Base-by-base conservation (phyloP, 1,140 invertebrate genomes). In the Listronotus oregonensis region DNA sequence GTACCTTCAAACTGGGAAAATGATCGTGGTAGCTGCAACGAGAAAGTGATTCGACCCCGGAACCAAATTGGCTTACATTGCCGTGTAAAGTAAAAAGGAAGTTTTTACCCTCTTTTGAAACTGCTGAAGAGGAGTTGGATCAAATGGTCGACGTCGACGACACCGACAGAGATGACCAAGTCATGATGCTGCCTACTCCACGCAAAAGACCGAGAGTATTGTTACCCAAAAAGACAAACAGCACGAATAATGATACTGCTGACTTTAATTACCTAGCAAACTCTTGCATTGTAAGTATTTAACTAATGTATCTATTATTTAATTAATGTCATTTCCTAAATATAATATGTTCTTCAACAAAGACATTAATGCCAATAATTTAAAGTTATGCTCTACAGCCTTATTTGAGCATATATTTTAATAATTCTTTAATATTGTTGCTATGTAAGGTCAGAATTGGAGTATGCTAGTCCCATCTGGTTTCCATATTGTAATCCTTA, bases 11-110 rank as follows among this genome's bases (percentile, higher is more conserved):
- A 27, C 21, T 27, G 21, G 21, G 21, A 55, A 55, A 34, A 39
- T 17, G 52, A 39, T 39, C 15, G 37, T 15, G 52, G 39, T 39
- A 55, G 31, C 7, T 55, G 5, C 21, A 27, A 27, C 21, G 21
- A 27, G 21, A 27, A 27, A 27, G 21, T 27, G 21, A 34, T 31
- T 55, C 8, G 5, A 39, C 34, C 52, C 39, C 39, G 32, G 52
- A 55, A 55, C 34, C 52, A 55, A 55, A 39, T 42, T 55, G 52
- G 52, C 32, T 55, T 55, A 42, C 39, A 42, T 55, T 55, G 52
- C 52, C 52, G 12, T 55, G 34, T 39, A 27, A 55, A 55, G 52
- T 55, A 31, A 55, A 55, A 42, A 55, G 52, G 39, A 39, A 39
- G 32, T 55, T 55, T 55, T 55, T 40, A 55, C 32, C 32, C 21